Conservation (phyloP, 2,888 invertebrate genomes). For the Dicycla oo region DNA sequence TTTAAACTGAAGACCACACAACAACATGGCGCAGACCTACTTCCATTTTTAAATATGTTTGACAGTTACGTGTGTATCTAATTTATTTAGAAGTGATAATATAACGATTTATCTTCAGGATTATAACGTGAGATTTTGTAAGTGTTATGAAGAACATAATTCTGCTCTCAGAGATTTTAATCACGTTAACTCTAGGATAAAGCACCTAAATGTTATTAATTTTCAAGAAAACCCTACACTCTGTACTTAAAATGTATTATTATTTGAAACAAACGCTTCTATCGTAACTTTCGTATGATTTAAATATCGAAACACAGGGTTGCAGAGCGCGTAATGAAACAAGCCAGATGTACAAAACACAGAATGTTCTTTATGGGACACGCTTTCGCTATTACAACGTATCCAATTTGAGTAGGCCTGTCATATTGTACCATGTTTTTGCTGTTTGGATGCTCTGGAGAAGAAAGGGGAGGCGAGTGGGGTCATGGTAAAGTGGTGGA, state of each 20-base stretch:
- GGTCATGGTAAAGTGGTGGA: constrained; percentile 70
- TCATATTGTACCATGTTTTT: constrained; percentile 69
- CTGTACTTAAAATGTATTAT: constrained; percentile 49
- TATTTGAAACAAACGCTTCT: constrained; percentile 39
- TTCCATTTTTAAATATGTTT: constrained; percentile 46
- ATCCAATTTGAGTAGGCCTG: constrained; percentile 79
- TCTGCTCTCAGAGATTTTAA: constrained; percentile 47
- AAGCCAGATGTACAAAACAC: constrained; percentile 87
- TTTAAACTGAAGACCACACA: constrained; percentile 22
- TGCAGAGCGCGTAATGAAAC: constrained; percentile 79
- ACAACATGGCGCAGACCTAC: constrained; percentile 27
- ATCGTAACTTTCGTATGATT: constrained; percentile 68
- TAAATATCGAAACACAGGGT: constrained; percentile 72
- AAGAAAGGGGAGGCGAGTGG: constrained; percentile 64
- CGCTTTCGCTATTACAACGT: constrained; percentile 83
- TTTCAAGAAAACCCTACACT: constrained; percentile 42
- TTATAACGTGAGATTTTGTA: constrained; percentile 24
- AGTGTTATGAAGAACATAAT: constrained; percentile 39
- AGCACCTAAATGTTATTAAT: constrained; percentile 50
- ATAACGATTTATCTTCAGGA: constrained; percentile 22
- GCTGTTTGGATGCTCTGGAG: constrained; percentile 64
- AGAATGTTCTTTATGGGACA: constrained; percentile 87
- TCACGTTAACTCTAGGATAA: constrained; percentile 37
- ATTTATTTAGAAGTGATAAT: constrained; percentile 35
- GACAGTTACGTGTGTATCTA: constrained; percentile 19